These are phyloP conservation scores for Lysandra bellargus DNA, from an alignment of 2,888 invertebrate genomes.

Conservation along the genomic window DNA sequence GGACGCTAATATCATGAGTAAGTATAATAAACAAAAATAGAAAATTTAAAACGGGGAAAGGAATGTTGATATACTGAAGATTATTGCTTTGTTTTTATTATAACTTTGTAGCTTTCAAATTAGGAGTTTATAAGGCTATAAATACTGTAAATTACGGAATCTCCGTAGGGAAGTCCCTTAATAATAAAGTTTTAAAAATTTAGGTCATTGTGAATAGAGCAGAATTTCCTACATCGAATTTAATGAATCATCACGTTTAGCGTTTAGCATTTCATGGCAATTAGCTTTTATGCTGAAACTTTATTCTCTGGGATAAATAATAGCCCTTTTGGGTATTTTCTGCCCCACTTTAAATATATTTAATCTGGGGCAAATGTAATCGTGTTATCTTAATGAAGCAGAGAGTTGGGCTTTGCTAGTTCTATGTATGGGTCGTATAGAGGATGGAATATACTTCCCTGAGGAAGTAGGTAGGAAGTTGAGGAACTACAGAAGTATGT, in stretches of 20 bases:
- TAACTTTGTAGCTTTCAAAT: too few relatives aligned
- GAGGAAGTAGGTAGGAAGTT: neutral
- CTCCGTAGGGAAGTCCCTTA: too few relatives aligned
- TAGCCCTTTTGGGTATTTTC: neutral
- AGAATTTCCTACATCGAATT: neutral
- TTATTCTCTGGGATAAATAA: neutral
- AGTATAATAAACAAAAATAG: too few relatives aligned
- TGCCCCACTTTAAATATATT: neutral
- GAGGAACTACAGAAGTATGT: neutral
- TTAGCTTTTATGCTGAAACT: conserved; percentile 11
- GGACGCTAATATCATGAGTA: too few relatives aligned
- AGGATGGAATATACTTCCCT: neutral
- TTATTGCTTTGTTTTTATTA: too few relatives aligned
- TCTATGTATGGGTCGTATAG: neutral
- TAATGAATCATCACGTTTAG: neutral
- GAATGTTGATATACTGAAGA: too few relatives aligned
- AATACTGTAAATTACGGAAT: too few relatives aligned
- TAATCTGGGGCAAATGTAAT: conserved; percentile 13
- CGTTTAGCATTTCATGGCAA: conserved; percentile 8
- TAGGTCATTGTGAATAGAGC: neutral
- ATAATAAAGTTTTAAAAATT: neutral
- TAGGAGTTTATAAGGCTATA: too few relatives aligned
- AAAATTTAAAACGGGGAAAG: too few relatives aligned
- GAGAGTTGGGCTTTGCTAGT: neutral
- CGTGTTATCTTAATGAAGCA: conserved; percentile 6